A percentile compares a stretch with the other conserved stretches of the same genome.
Evolutionary conservation across 2,113 vertebrate genomes (phyloP).

Genomic region (Nyctereutes procyonoides): DNA sequence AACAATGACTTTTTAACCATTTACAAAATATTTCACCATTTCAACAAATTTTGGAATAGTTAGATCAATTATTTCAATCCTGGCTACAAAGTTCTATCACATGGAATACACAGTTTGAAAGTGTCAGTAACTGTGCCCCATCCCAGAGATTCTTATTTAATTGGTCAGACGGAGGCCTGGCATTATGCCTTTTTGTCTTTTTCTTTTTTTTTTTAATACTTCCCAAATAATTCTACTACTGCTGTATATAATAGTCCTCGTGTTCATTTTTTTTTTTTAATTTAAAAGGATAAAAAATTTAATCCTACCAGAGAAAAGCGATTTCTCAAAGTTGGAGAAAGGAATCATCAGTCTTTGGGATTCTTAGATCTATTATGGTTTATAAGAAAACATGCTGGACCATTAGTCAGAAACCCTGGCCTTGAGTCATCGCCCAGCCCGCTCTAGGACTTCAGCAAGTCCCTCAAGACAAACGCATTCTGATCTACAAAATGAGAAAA

Average conservation of each 20-base stretch:
- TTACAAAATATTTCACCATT: conserved; percentile 31
- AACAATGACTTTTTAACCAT: conserved; percentile 6
- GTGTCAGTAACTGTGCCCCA: neutral
- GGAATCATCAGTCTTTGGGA: neutral
- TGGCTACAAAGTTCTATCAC: neutral
- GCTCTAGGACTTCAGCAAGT: neutral
- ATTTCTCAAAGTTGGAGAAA: conserved; percentile 44
- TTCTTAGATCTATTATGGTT: neutral
- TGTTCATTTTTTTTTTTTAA: neutral
- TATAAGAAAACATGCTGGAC: neutral
- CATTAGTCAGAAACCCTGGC: neutral
- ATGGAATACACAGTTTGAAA: neutral
- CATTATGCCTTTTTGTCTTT: neutral
- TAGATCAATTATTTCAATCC: neutral
- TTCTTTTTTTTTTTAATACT: neutral
- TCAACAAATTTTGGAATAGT: neutral
- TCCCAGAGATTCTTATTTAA: neutral
- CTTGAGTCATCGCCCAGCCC: neutral
- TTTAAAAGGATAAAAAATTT: conserved; percentile 7
- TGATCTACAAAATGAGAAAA: conserved; percentile 24
- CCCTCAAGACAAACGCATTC: conserved; percentile 4
- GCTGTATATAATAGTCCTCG: neutral
- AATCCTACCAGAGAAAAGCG: neutral
- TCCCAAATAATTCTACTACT: conserved; percentile 13
- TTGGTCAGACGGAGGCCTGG: neutral